Percentiles rank a stretch among this genome's conserved stretches.
These are phyloP conservation scores for Talpa occidentalis DNA, from an alignment of 2,113 vertebrate species.

Conservation along the genomic window DNA sequence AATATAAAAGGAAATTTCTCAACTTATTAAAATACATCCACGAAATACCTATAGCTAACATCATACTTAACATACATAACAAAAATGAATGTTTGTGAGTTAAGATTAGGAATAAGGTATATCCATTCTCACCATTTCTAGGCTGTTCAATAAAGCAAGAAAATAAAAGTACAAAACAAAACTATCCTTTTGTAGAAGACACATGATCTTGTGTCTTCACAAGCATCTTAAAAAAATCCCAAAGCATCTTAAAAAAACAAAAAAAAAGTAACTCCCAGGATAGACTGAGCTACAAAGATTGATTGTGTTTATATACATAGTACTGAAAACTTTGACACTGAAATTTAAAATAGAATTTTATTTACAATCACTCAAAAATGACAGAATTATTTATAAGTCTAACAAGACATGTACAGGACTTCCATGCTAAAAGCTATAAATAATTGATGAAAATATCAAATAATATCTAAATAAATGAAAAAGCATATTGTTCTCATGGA, in stretches of 20 bases:
- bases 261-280: background rate
- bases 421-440: background rate
- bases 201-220: background rate
- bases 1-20: background rate
- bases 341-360: background rate
- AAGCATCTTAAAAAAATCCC: background rate
- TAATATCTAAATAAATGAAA: background rate
- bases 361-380: background rate
- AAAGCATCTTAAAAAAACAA: background rate
- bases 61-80: background rate
- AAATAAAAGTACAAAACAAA: background rate
- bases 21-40: background rate
- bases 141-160: background rate
- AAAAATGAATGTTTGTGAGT: background rate
- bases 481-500: background rate
- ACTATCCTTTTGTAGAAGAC: background rate
- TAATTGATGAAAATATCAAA: background rate
- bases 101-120: background rate
- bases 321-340: background rate
- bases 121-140: background rate
- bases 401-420: background rate
- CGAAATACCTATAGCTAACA: background rate
- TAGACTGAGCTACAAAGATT: background rate
- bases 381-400: background rate
- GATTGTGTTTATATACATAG: background rate